These are phyloP conservation scores for Frankliniella intonsa DNA, from an alignment of 2,888 invertebrate genomes.

Conservation along the genomic window DNA sequence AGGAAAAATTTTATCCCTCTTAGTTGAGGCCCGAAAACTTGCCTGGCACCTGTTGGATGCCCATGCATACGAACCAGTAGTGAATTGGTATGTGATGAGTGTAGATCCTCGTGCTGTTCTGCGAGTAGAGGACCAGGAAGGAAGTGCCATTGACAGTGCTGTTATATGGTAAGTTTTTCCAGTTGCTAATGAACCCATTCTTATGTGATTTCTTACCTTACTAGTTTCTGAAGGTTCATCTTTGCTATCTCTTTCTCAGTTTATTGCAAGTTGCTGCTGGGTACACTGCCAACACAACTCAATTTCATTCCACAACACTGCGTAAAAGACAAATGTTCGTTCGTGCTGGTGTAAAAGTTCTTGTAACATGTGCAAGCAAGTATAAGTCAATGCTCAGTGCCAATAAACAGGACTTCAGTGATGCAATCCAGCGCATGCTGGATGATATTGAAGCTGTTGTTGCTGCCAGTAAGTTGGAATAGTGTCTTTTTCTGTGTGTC, in stretches of 20 bases:
- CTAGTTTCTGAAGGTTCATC: slow-evolving; percentile 23
- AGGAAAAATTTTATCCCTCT: slow-evolving; percentile 48
- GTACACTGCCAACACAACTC: slow-evolving; percentile 49
- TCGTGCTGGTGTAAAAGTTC: slow-evolving; percentile 56
- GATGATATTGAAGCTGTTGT: slow-evolving; percentile 53
- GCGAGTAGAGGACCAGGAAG: slow-evolving; percentile 44
- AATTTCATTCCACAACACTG: slow-evolving; percentile 49
- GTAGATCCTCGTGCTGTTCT: slow-evolving; percentile 66
- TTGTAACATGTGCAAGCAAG: slow-evolving; percentile 53
- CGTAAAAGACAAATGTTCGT: slow-evolving; percentile 58
- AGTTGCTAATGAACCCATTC: slow-evolving; percentile 38
- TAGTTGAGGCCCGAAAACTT: slow-evolving; percentile 58
- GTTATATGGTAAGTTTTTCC: slow-evolving; percentile 52
- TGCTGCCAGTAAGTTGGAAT: slow-evolving; percentile 44
- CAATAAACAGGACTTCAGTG: slow-evolving; percentile 50
- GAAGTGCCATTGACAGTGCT: slow-evolving; percentile 55
- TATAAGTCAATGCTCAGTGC: slow-evolving; percentile 51
- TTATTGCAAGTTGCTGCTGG: slow-evolving; percentile 58
- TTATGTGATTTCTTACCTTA: slow-evolving; percentile 30
- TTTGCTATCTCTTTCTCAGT: slow-evolving; percentile 45
- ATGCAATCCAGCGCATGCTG: slow-evolving; percentile 51
- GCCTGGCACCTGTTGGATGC: slow-evolving; percentile 63
- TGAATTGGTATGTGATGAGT: slow-evolving; percentile 70
- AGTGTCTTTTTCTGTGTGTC: slow-evolving; percentile 2
- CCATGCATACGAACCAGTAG: slow-evolving; percentile 57